These are phyloP conservation scores for Tachina lurida DNA, from an alignment of 2,888 invertebrate species.

Conservation along the genomic window DNA sequence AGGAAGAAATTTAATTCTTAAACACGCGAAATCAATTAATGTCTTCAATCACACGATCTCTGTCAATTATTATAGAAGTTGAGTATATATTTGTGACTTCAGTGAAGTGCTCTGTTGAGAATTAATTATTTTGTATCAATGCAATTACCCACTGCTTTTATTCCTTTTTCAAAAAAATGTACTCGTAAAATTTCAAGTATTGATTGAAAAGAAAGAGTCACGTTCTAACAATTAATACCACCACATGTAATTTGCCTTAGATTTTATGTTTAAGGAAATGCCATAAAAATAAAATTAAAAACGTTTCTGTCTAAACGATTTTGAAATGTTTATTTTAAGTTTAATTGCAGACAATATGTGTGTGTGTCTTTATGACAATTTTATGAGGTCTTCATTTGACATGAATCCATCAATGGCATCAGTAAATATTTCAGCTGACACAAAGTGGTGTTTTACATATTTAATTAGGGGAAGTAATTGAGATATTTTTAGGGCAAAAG, in stretches of 20 bases:
- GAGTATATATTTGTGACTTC: not conserved
- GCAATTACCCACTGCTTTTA: not conserved
- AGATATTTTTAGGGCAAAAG: not conserved
- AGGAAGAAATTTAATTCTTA: conserved; percentile 24
- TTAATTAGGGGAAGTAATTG: conserved; percentile 1
- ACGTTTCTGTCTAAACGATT: not conserved
- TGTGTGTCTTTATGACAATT: conserved; percentile 25
- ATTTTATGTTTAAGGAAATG: not conserved
- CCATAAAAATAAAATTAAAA: conserved; percentile 9
- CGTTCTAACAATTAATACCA: conserved; percentile 46
- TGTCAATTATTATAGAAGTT: conserved; percentile 10
- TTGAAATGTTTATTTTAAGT: conserved; percentile 46
- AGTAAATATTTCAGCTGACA: not conserved
- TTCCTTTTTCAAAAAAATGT: not conserved
- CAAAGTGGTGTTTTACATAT: not conserved
- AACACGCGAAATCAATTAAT: not conserved
- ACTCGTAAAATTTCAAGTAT: not conserved
- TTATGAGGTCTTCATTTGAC: conserved; percentile 47
- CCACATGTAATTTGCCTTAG: conserved; percentile 36
- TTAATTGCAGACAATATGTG: conserved; percentile 10
- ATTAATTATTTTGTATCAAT: not conserved
- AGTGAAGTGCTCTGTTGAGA: not conserved
- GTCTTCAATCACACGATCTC: conserved; percentile 15
- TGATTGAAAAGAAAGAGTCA: conserved; percentile 22
- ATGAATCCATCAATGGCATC: conserved; percentile 59